Evolutionary conservation across 2,797 vertebrate genomes (phyloP).

Genomic region (Acestrorhynchus altus): DNA sequence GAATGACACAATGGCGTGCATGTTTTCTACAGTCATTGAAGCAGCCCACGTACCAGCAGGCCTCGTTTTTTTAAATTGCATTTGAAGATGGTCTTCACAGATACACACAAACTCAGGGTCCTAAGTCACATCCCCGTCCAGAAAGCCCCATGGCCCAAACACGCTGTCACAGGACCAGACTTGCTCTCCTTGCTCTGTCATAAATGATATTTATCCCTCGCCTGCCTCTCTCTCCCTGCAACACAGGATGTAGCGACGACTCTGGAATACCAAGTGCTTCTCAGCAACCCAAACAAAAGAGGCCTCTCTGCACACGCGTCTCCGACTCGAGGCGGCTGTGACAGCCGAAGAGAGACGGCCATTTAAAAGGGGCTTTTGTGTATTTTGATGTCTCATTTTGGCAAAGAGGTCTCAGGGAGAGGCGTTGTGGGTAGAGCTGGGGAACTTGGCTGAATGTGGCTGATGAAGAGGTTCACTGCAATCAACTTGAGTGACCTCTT

Average conservation of each 20-base stretch:
- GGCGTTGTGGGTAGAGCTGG: slow-evolving; percentile 27
- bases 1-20: too few species aligned
- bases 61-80: too few species aligned
- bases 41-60: neutral
- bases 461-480: slow-evolving; percentile 18
- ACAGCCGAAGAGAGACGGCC: slow-evolving; percentile 29
- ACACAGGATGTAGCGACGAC: slow-evolving; percentile 43
- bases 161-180: slow-evolving; percentile 41
- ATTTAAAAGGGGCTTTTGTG: slow-evolving; percentile 51
- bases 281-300: slow-evolving; percentile 55
- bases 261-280: slow-evolving; percentile 51
- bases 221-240: slow-evolving; percentile 39
- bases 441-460: neutral
- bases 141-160: slow-evolving; percentile 25
- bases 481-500: slow-evolving; percentile 40
- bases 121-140: slow-evolving; percentile 13
- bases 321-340: slow-evolving; percentile 33
- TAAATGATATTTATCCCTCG: slow-evolving; percentile 56
- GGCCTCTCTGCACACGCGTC: slow-evolving; percentile 38
- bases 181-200: slow-evolving; percentile 51
- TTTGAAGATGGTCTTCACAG: neutral
- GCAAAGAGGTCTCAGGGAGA: slow-evolving; percentile 8
- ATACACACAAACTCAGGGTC: neutral
- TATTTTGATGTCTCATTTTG: slow-evolving; percentile 51
- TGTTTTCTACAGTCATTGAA: too few species aligned